phyloP scores from a whole-genome alignment of 2,888 invertebrate genomes.

The Hirudinaria manillensis region DNA sequence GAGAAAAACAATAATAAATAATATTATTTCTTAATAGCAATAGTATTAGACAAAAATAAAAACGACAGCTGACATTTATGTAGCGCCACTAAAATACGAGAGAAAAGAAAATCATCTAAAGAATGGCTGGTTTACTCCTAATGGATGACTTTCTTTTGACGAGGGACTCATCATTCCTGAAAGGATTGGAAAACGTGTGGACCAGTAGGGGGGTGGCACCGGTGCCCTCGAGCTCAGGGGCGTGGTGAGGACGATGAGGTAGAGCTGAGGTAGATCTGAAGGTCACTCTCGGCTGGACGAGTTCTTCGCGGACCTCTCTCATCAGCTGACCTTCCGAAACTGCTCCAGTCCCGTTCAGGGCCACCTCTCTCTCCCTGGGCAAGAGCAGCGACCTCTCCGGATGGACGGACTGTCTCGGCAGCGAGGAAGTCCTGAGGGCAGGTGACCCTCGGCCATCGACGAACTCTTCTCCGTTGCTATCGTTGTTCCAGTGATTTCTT shows the following conservation, averaged over 20 bases:
- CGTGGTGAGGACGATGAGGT: not conserved
- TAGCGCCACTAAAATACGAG: not conserved
- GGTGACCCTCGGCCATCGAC: not conserved
- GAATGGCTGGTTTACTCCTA: not conserved
- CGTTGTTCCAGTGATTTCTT: conserved; percentile 8
- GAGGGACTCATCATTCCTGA: conserved; percentile 17
- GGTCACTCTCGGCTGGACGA: not conserved
- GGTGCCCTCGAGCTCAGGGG: not conserved
- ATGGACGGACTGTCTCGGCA: not conserved
- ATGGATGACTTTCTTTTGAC: conserved; percentile 5
- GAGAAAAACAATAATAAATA: not conserved
- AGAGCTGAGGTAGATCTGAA: conserved; percentile 15
- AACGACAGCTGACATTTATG: not conserved
- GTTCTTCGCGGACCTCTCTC: not conserved
- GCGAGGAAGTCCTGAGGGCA: not conserved
- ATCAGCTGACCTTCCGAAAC: not conserved
- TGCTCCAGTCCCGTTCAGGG: not conserved
- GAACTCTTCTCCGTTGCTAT: conserved; percentile 14
- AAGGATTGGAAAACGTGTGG: conserved; percentile 19
- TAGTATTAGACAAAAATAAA: not conserved
- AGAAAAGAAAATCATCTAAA: not conserved
- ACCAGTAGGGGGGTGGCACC: not conserved
- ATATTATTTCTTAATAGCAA: not conserved
- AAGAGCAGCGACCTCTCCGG: not conserved
- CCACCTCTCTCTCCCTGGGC: not conserved